These are phyloP conservation scores for Ophion obscuratus DNA, from an alignment of 2,888 invertebrate species.

Conservation along the genomic window DNA sequence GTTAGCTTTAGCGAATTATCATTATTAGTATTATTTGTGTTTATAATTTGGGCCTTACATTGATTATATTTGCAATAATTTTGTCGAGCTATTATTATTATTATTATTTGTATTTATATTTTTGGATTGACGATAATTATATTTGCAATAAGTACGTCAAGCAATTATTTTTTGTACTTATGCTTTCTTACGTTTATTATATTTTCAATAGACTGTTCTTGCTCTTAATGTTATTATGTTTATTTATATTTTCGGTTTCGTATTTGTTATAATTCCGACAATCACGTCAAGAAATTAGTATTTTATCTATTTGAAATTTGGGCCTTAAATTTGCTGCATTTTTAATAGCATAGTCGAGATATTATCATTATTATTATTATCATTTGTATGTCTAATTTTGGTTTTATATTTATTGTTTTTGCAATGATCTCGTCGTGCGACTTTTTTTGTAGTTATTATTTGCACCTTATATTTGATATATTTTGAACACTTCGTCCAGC, in stretches of 20 bases:
- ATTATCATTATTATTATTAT: too few species aligned
- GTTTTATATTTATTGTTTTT: too few species aligned
- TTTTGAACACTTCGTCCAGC: too few species aligned
- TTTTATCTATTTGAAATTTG: too few species aligned
- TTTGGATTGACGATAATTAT: not conserved
- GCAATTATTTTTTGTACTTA: not conserved
- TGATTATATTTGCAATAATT: not conserved
- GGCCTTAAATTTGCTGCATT: too few species aligned
- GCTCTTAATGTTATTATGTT: not conserved
- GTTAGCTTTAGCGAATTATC: not conserved
- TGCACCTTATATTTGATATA: not conserved
- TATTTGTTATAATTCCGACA: not conserved
- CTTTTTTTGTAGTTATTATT: not conserved
- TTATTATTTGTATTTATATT: not conserved
- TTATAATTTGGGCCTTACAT: not conserved
- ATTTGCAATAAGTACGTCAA: not conserved
- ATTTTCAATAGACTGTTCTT: too few species aligned
- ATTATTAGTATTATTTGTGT: not conserved
- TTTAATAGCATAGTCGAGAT: too few species aligned
- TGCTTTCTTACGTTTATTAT: too few species aligned
- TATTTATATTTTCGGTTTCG: not conserved
- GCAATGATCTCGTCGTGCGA: too few species aligned
- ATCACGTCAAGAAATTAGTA: too few species aligned
- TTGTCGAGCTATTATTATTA: not conserved
- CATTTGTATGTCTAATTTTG: not conserved